Percentiles rank a stretch among this genome's conserved stretches.
phyloP scores from a whole-genome alignment of 1,140 invertebrate genomes.

The Trialeurodes vaporariorum region DNA sequence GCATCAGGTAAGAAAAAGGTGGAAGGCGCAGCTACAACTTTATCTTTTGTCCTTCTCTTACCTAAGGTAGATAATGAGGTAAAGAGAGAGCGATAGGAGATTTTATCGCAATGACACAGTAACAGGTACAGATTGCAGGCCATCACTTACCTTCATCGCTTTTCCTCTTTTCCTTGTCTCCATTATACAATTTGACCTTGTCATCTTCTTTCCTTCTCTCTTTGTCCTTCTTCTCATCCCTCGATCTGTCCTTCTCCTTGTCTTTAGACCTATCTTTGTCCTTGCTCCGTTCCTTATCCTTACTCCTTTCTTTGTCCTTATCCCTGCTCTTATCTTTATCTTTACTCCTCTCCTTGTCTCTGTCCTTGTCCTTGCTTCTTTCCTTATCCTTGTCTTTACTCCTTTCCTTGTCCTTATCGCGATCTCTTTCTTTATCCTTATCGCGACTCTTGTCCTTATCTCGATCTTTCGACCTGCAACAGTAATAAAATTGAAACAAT shows the following conservation, averaged over 20 bases:
- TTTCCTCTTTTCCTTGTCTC: neutral
- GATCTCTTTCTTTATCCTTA: neutral
- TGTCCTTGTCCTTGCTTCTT: neutral
- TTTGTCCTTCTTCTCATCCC: neutral
- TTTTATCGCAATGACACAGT: no score
- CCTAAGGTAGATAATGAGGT: no score
- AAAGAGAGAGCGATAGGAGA: no score
- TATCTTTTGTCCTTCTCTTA: no score
- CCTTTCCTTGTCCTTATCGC: neutral
- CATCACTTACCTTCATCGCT: conserved; percentile 5
- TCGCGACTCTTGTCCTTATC: neutral
- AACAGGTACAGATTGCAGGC: no score
- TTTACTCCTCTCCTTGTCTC: neutral
- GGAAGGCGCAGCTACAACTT: no score
- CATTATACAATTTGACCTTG: neutral
- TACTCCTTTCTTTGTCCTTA: neutral
- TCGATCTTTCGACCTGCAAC: neutral
- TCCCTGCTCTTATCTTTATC: neutral
- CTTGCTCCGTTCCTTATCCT: no score
- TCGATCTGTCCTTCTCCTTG: neutral
- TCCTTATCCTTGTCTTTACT: conserved; percentile 4
- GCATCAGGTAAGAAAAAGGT: no score
- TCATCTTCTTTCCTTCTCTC: conserved; percentile 1
- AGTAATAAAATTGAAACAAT: no score
- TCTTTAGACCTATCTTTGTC: neutral